Evolutionary conservation across 2,113 vertebrate genomes (phyloP), one percentile per base, ranked within the genome.

Genomic region (Salvelinus sp.): DNA sequence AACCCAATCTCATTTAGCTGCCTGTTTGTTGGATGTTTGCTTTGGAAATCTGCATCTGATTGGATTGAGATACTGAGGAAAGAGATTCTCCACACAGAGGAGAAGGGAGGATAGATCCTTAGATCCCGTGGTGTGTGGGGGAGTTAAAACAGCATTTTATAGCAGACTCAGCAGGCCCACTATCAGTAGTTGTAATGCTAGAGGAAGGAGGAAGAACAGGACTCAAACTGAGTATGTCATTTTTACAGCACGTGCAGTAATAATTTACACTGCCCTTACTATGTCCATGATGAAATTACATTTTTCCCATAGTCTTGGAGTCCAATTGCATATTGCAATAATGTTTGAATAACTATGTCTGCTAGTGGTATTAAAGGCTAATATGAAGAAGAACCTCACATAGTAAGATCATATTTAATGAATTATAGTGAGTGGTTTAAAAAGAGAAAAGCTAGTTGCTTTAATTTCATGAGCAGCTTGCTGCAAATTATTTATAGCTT

Each of bases 1-100:
- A 13, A 57, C 50, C 50, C 50, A 57, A 18, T 18, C 10, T 14
- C 0, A 57, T 18, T 16, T 57, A 57, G 58, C 58, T 60, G 16
- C 58, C 13, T 27, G 65, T 74, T 48, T 48, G 38, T 71, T 38
- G 44, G 13, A 20, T 62, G 48, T 72, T 75, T 79, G 64, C 54
- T 23, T 3, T 76, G 68, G 47, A 9, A 50, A 14, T 50, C 48
- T 16, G 48, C 38, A 48, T 81, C 58, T 60, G 44, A 30, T 69
- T 18, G n/a, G 27, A 74, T 79, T 83, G 66, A 77, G 20, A 76
- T 63, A 74, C 33, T 76, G 70, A 72, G 64, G 75, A 68, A 79
- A 73, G n/a, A 63, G 30, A 57, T 70, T 38, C 33, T 38, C n/a
- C n/a, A 60, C 58, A 69, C 73, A 7, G 50, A 77, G 71, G 74